Evolutionary conservation across 2,888 invertebrate species (phyloP), one percentile per base, ranked within the genome.

Genomic region (Scaptomyza flava): DNA sequence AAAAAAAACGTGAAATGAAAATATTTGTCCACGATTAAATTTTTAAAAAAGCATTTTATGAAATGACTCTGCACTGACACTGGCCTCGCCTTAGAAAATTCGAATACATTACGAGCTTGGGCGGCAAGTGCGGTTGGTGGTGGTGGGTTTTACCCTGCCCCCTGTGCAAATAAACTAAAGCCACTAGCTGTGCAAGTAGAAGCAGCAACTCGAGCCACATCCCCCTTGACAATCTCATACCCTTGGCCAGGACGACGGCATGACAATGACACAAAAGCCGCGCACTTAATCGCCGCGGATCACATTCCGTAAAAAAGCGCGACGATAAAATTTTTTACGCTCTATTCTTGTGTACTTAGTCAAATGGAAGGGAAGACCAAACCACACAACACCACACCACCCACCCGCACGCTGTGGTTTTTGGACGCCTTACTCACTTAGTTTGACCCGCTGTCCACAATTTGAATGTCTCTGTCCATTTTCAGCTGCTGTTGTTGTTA

Each of bases 11-110:
- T 58, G 62, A 70, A 89, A 84, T 82, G 83, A 85, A 90, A 90
- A 90, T 88, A 89, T 90, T 90, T 90, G 89, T 86, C 79, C 88
- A 88, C 83, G 89, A 83, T 88, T 89, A 90, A 89, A 89, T 88
- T 89, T 77, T 14, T 74, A 78, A 82, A 79, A 83, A 83, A 86
- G 77, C 84, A 79, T 84, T 89, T 84, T 79, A 88, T 81, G 72
- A 81, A 83, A 84, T 79, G 81, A 84, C 81, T 41, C 41, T 87
- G 88, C 88, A 87, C 71, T 80, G 86, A 70, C 72, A 78, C 81
- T 82, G 82, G 80, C 80, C 77, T 83, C 88, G 89, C 90, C 89
- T 89, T 88, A 59, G 72, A 85, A 85, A 84, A 88, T 87, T 87
- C 88, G 82, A 86, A 88, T 87, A 88, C 78, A 86, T 89, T 89